A percentile compares a stretch with the other conserved stretches of the same genome.
These are phyloP conservation scores for Heterotis niloticus DNA, from an alignment of 2,113 vertebrate genomes.

Conservation along the genomic window DNA sequence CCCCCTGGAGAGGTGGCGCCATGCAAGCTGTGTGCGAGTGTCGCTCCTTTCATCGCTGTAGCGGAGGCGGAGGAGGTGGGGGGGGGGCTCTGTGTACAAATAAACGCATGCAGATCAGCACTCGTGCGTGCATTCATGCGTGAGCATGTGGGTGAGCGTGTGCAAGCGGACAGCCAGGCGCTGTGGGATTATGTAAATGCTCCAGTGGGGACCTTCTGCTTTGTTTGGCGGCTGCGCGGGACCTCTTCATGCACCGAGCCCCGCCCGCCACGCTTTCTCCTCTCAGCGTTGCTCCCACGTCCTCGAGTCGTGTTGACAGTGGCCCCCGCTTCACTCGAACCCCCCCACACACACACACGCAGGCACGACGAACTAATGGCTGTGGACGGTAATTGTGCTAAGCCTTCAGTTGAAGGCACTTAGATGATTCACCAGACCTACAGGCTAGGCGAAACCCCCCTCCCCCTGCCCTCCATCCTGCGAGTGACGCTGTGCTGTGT, in stretches of 20 bases:
- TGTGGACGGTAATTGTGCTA: neutral
- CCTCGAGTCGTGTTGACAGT: neutral
- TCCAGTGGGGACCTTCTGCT: constrained; percentile 20
- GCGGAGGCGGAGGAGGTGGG: neutral
- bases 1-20: no score
- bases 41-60: neutral
- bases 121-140: neutral
- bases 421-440: constrained; percentile 42
- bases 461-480: neutral
- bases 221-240: constrained; percentile 10
- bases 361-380: neutral
- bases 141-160: constrained; percentile 22
- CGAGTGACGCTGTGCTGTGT: neutral
- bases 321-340: neutral
- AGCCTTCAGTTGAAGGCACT: constrained; percentile 35
- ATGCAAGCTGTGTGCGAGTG: neutral
- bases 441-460: constrained; percentile 10
- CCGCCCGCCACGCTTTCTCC: neutral
- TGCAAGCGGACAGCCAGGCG: constrained; percentile 5
- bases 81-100: neutral
- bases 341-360: neutral
- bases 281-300: neutral
- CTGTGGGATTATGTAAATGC: constrained; percentile 34
- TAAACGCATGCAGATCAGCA: neutral
- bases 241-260: neutral